Conservation (phyloP, 2,888 invertebrate genomes). For the Drosophila testacea region DNA sequence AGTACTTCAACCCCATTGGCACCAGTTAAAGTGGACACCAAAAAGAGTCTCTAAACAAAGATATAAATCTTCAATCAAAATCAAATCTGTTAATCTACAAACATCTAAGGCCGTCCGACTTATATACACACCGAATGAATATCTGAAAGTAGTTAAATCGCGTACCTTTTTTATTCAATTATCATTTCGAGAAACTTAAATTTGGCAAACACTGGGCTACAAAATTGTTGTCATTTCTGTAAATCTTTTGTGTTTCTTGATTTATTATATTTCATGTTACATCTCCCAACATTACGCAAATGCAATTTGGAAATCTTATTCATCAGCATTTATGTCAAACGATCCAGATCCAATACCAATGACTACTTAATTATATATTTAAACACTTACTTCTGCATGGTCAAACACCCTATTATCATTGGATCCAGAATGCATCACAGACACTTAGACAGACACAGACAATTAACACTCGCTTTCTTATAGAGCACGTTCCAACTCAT, state of each 20-base stretch:
- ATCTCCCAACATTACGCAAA: slow-evolving; percentile 66
- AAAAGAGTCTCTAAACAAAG: not conserved
- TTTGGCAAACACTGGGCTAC: slow-evolving; percentile 54
- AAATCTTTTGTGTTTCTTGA: slow-evolving; percentile 54
- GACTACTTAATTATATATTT: slow-evolving; percentile 32
- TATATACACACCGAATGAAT: slow-evolving; percentile 14
- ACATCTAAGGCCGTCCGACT: slow-evolving; percentile 44
- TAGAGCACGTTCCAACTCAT: slow-evolving; percentile 54
- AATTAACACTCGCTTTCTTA: slow-evolving; percentile 23
- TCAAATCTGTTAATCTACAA: slow-evolving; percentile 22
- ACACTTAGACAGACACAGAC: slow-evolving; percentile 6
- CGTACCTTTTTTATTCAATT: slow-evolving; percentile 38
- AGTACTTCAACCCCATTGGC: slow-evolving; percentile 26
- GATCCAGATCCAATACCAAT: slow-evolving; percentile 29
- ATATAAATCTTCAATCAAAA: slow-evolving; percentile 12
- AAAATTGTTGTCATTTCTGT: slow-evolving; percentile 65
- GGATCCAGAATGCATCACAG: slow-evolving; percentile 40
- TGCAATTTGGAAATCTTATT: slow-evolving; percentile 54
- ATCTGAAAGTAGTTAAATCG: slow-evolving; percentile 18
- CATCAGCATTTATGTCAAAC: slow-evolving; percentile 25
- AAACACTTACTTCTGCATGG: slow-evolving; percentile 50
- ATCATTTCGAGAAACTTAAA: slow-evolving; percentile 60
- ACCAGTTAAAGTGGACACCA: slow-evolving; percentile 26
- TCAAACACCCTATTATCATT: slow-evolving; percentile 30
- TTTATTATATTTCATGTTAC: slow-evolving; percentile 80